Percentiles rank a stretch among this genome's conserved stretches.
Evolutionary conservation across 2,888 invertebrate species (phyloP).

Genomic region (Cosmopolites sordidus): DNA sequence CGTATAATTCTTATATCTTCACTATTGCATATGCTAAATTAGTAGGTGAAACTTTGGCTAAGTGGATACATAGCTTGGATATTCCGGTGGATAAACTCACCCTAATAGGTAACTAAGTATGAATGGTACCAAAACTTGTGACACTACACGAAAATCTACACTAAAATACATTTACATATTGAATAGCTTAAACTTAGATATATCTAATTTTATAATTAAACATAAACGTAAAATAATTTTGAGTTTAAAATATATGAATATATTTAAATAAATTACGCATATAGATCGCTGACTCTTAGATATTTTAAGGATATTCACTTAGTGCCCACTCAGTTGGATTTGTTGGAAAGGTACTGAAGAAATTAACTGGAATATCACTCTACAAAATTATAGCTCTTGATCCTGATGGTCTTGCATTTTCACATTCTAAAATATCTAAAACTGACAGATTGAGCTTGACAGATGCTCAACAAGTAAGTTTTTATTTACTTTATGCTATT

Average conservation of each 20-base stretch:
- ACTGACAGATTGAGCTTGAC: neutral
- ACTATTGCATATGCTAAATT: neutral
- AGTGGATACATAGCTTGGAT: neutral
- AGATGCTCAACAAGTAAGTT: neutral
- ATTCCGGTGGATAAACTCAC: neutral
- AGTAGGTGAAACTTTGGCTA: neutral
- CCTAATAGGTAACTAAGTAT: conserved; percentile 6
- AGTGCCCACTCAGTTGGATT: conserved; percentile 1
- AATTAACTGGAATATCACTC: neutral
- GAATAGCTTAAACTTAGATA: too few species aligned
- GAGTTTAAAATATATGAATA: too few species aligned
- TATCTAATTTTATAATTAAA: too few species aligned
- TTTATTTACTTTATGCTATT: too few species aligned
- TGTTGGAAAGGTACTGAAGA: neutral
- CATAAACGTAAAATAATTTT: too few species aligned
- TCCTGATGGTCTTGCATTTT: neutral
- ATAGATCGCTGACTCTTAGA: too few species aligned
- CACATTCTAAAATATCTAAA: neutral
- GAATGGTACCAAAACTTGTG: too few species aligned
- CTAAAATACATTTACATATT: too few species aligned
- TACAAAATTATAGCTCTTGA: conserved; percentile 1
- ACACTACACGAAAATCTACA: too few species aligned
- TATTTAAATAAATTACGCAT: too few species aligned
- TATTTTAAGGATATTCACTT: neutral
- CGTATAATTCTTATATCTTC: neutral